A percentile compares a stretch with the other conserved stretches of the same genome.
Conservation (phyloP, 2,888 invertebrate genomes). For the Netelia virgata region DNA sequence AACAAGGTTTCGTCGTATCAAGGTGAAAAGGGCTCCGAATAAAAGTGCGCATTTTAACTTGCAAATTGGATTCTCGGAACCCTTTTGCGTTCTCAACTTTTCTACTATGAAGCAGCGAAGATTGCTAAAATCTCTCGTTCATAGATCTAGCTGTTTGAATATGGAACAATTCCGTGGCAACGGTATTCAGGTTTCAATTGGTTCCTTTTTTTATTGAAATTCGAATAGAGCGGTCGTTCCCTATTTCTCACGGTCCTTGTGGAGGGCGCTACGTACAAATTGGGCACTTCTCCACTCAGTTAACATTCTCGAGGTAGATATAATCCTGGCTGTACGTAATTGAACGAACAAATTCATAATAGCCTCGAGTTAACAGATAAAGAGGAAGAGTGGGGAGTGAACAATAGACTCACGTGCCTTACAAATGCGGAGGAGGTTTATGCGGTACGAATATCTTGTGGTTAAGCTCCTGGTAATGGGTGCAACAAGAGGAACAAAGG, state of each 20-base stretch:
- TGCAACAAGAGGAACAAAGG: slow-evolving; percentile 25
- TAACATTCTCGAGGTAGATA: neutral
- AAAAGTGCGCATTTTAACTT: too few relatives aligned
- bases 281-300: neutral
- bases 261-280: neutral
- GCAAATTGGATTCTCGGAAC: too few relatives aligned
- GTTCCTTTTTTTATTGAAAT: neutral
- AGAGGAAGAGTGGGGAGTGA: neutral
- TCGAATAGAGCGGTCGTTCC: neutral
- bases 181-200: neutral
- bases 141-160: too few relatives aligned
- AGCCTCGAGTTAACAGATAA: neutral
- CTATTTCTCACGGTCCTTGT: neutral
- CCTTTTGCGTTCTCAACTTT: too few relatives aligned
- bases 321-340: neutral
- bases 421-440: neutral
- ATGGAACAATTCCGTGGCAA: too few relatives aligned
- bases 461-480: slow-evolving; percentile 12
- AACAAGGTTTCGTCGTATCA: too few relatives aligned
- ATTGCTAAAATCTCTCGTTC: too few relatives aligned
- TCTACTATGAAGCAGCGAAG: too few relatives aligned
- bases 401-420: neutral
- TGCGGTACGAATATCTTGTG: neutral
- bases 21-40: too few relatives aligned
- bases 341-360: neutral